phyloP scores from a whole-genome alignment of 92 coral and sea anemone species.

The Zoanthus solanderi region DNA sequence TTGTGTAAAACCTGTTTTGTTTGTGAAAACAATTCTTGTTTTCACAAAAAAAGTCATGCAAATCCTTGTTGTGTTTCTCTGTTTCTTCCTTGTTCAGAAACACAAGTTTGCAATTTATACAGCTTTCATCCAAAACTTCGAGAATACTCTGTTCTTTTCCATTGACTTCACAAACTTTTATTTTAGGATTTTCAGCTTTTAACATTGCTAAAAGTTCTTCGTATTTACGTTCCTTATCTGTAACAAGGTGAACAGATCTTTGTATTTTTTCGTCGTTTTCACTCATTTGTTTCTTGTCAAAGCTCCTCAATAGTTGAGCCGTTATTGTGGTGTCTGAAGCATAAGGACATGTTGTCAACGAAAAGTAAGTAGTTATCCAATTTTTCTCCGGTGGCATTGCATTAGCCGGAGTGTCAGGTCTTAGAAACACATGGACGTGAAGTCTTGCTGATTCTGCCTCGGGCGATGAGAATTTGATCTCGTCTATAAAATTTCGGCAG shows the following conservation, averaged over 20 bases:
- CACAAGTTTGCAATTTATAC: conserved; percentile 81
- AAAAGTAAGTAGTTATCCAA: conserved; percentile 80
- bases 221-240: conserved; percentile 81
- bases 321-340: conserved; percentile 87
- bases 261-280: conserved; percentile 26
- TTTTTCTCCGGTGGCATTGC: conserved; percentile 78
- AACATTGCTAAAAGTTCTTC: conserved; percentile 87
- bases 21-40: conserved; percentile 68
- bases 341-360: conserved; percentile 88
- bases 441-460: conserved; percentile 71
- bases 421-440: conserved; percentile 79
- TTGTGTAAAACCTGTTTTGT: conserved; percentile 70
- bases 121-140: conserved; percentile 66
- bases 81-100: conserved; percentile 66
- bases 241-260: conserved; percentile 66
- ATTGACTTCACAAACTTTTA: conserved; percentile 74
- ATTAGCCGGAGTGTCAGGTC: conserved; percentile 89
- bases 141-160: conserved; percentile 76
- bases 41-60: conserved; percentile 83
- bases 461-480: conserved; percentile 65
- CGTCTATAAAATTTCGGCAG: conserved; percentile 92
- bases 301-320: conserved; percentile 65
- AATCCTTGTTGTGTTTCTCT: conserved; percentile 57
- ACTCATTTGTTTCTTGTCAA: conserved; percentile 53
- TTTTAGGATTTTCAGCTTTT: conserved; percentile 45